Conservation (phyloP, 2,113 vertebrate genomes). For the Calcarius ornatus region DNA sequence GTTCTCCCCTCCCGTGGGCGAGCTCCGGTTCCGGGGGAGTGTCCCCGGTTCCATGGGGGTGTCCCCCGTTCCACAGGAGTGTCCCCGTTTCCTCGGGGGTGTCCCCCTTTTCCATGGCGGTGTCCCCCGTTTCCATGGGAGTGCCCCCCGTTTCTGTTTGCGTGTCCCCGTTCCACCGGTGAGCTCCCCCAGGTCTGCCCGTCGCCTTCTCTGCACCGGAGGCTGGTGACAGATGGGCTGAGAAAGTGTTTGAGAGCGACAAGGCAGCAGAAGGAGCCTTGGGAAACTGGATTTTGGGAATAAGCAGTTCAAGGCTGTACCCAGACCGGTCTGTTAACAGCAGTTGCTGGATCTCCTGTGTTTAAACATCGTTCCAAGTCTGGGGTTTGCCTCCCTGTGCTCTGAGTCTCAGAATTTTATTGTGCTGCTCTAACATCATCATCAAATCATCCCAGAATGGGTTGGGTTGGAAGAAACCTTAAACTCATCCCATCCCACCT, state of each 20-base stretch:
- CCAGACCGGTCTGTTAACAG: neutral
- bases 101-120: rapidly evolving
- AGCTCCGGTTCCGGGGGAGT: neutral
- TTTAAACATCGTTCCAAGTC: rapidly evolving
- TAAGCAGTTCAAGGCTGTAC: neutral
- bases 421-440: neutral
- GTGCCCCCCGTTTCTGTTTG: neutral
- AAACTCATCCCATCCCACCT: neutral
- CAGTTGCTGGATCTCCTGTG: rapidly evolving
- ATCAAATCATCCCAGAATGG: neutral
- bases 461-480: neutral
- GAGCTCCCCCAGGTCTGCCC: neutral
- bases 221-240: neutral
- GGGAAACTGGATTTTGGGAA: neutral
- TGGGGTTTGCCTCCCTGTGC: neutral
- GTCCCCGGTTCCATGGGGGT: no score
- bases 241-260: rapidly evolving
- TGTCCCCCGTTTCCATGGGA: no score
- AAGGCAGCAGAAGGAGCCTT: neutral
- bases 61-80: neutral
- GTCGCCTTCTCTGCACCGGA: rapidly evolving
- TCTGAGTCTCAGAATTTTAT: rapidly evolving
- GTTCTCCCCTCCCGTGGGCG: no score
- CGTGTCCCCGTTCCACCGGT: rapidly evolving
- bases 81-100: no score